Conservation (phyloP, 2,888 invertebrate species). For the Parascotia fuliginaria region DNA sequence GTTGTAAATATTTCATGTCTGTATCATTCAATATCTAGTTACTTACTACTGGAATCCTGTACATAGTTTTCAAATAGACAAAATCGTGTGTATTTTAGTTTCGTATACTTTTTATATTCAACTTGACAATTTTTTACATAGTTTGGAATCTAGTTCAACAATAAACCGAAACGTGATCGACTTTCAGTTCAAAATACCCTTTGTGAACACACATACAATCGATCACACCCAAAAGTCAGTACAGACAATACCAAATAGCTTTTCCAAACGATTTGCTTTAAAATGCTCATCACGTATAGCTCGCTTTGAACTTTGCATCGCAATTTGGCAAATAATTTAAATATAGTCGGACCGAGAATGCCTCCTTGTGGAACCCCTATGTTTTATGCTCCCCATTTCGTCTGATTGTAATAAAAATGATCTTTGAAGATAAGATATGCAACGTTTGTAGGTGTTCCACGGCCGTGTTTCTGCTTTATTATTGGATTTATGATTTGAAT, state of each 20-base stretch:
- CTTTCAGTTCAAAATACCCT: constrained; percentile 28
- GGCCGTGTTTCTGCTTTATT: not conserved
- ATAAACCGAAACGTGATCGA: constrained; percentile 20
- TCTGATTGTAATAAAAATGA: constrained; percentile 26
- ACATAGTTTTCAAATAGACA: no score
- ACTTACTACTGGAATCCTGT: no score
- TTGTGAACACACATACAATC: constrained; percentile 34
- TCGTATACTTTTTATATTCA: not conserved
- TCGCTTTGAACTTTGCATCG: constrained; percentile 56
- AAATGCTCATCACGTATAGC: constrained; percentile 60
- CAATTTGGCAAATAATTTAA: constrained; percentile 63
- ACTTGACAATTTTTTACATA: not conserved
- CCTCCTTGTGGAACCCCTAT: constrained; percentile 31
- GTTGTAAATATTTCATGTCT: no score
- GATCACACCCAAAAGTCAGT: constrained; percentile 35
- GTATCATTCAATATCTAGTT: no score
- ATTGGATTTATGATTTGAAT: not conserved
- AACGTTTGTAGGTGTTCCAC: not conserved
- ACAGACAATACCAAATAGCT: constrained; percentile 48
- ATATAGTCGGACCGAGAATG: constrained; percentile 45
- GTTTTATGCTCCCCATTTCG: constrained; percentile 28
- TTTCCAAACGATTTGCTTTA: constrained; percentile 54
- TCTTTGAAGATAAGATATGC: constrained; percentile 2
- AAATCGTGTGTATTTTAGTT: not conserved
- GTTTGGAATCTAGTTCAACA: not conserved